phyloP scores from a whole-genome alignment of 2,888 invertebrate genomes.

The Volucella inanis region DNA sequence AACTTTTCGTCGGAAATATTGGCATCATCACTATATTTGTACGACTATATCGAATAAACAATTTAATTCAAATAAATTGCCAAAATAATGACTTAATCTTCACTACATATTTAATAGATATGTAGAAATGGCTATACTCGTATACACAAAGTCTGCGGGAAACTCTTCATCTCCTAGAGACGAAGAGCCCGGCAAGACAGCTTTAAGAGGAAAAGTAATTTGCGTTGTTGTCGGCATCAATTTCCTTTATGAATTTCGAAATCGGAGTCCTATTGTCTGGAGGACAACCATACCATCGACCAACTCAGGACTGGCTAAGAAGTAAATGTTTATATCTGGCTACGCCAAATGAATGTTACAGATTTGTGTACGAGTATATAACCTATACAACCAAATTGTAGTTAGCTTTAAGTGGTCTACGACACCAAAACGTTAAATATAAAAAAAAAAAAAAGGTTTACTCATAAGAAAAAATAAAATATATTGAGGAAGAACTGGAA shows the following conservation, averaged over 20 bases:
- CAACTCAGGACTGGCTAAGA: conserved; percentile 55
- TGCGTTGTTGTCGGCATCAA: conserved; percentile 67
- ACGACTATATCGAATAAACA: neutral
- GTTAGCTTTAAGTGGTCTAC: conserved; percentile 49
- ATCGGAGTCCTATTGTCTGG: conserved; percentile 71
- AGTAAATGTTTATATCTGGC: conserved; percentile 51
- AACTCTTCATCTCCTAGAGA: conserved; percentile 24
- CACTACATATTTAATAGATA: conserved; percentile 33
- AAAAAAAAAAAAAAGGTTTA: conserved; percentile 9
- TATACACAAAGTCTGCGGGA: conserved; percentile 20
- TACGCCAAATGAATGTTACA: conserved; percentile 32
- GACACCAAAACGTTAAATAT: conserved; percentile 39
- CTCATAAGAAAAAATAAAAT: conserved; percentile 11
- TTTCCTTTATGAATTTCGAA: conserved; percentile 72
- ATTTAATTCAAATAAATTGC: conserved; percentile 42
- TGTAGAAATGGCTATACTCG: conserved; percentile 2
- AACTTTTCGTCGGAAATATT: neutral
- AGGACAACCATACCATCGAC: conserved; percentile 63
- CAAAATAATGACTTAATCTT: conserved; percentile 63
- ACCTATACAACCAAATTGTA: conserved; percentile 37
- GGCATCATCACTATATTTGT: conserved; percentile 13
- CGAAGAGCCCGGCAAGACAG: neutral
- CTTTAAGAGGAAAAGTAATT: conserved; percentile 67
- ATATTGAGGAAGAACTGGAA: conserved; percentile 28
- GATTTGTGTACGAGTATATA: conserved; percentile 29